phyloP scores from a whole-genome alignment of 2,113 vertebrate species.

The Brachypodius melanocephalos region DNA sequence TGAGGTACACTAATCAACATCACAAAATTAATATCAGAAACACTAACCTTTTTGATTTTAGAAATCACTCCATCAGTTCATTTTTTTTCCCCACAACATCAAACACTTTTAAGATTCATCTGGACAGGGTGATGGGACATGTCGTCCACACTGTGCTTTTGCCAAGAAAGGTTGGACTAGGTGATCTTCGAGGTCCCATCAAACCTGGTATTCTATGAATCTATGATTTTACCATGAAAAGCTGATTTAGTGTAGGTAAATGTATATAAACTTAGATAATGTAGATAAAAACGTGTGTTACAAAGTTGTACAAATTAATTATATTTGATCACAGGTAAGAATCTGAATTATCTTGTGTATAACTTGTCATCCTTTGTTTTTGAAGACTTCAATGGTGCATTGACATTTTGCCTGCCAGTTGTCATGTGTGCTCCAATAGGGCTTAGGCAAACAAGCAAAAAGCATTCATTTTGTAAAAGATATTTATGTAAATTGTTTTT shows the following conservation, averaged over 20 bases:
- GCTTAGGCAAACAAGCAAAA: neutral
- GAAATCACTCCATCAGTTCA: neutral
- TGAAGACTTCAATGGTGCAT: neutral
- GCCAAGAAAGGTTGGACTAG: neutral
- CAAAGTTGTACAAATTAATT: neutral
- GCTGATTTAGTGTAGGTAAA: neutral
- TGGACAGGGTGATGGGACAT: neutral
- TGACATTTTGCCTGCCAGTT: neutral
- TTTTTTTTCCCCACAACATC: neutral
- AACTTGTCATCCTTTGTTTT: neutral
- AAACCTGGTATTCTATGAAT: neutral
- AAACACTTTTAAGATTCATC: neutral
- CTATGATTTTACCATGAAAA: neutral
- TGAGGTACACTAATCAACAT: neutral
- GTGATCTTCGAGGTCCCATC: neutral
- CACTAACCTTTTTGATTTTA: neutral
- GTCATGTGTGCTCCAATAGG: neutral
- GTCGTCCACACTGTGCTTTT: neutral
- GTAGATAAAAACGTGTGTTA: neutral
- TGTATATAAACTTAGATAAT: neutral
- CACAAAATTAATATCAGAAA: neutral
- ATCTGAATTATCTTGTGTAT: neutral
- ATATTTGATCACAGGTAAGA: neutral
- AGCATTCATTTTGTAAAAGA: accelerated
- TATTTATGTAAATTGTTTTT: neutral